Conservation (phyloP, 2,888 invertebrate species). For the Catocala fraxini region DNA sequence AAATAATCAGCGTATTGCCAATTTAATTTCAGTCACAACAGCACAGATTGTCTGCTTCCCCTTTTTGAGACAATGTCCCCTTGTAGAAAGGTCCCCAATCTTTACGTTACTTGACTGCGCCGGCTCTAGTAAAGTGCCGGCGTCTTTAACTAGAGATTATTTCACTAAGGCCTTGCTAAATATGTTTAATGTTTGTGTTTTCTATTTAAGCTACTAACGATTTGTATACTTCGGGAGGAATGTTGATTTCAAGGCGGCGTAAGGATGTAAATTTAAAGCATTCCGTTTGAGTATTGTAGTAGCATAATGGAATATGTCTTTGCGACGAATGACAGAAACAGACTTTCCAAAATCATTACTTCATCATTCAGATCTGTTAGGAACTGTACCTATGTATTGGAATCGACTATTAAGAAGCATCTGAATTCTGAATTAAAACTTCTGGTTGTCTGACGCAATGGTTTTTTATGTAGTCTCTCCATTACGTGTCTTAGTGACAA, state of each 20-base stretch:
- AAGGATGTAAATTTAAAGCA: neutral
- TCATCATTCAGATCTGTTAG: too few species aligned
- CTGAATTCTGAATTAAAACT: too few species aligned
- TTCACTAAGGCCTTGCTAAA: constrained; percentile 43
- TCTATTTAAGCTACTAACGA: constrained; percentile 37
- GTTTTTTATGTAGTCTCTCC: too few species aligned
- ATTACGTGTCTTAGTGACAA: too few species aligned
- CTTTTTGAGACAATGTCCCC: constrained; percentile 48
- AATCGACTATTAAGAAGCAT: too few species aligned
- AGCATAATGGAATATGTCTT: neutral
- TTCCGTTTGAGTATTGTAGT: neutral
- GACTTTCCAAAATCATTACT: too few species aligned
- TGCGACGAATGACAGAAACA: too few species aligned
- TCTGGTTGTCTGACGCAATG: too few species aligned
- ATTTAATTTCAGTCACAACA: constrained; percentile 51
- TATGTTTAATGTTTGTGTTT: constrained; percentile 40
- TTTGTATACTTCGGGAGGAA: constrained; percentile 34
- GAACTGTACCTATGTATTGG: too few species aligned
- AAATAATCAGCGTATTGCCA: constrained; percentile 25
- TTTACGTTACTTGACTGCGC: constrained; percentile 36
- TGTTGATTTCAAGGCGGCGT: neutral
- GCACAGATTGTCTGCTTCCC: constrained; percentile 47
- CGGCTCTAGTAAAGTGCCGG: constrained; percentile 30
- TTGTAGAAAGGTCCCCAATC: constrained; percentile 33
- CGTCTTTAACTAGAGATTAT: constrained; percentile 52